A percentile compares a stretch with the other conserved stretches of the same genome.
Evolutionary conservation across 2,797 vertebrate genomes (phyloP).

Genomic region (Craterocephalus amniculus): DNA sequence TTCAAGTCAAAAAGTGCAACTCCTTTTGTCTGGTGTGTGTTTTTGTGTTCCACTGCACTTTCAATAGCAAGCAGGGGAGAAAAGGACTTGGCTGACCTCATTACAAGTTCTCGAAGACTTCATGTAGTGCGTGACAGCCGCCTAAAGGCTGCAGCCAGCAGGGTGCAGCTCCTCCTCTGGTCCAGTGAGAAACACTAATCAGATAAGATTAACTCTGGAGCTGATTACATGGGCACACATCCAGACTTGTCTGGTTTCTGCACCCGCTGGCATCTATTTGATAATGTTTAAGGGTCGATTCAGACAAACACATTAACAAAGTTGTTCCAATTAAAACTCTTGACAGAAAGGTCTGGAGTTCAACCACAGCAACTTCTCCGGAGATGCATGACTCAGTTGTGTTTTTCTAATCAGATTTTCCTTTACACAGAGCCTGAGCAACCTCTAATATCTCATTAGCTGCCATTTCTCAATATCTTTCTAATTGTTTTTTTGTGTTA

Average conservation of each 20-base stretch:
- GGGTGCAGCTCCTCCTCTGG: constrained; percentile 39
- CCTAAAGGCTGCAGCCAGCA: constrained; percentile 53
- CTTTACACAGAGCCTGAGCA: too few relatives aligned
- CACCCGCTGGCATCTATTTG: constrained; percentile 31
- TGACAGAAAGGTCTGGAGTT: background rate
- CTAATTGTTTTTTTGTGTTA: too few relatives aligned
- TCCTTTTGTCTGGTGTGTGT: too few relatives aligned
- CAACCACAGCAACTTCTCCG: background rate
- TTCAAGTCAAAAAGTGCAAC: too few relatives aligned
- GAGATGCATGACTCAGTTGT: background rate
- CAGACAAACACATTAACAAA: constrained; percentile 16
- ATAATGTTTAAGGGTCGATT: constrained; percentile 32
- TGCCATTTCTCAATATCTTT: too few relatives aligned
- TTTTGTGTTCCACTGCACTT: too few relatives aligned
- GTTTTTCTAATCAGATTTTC: background rate
- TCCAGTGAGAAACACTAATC: constrained; percentile 61
- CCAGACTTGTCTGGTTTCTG: constrained; percentile 24
- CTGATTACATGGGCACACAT: constrained; percentile 34
- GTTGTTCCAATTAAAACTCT: constrained; percentile 7
- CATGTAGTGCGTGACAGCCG: constrained; percentile 49
- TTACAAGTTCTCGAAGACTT: constrained; percentile 48
- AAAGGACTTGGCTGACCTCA: constrained; percentile 45
- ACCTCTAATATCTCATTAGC: too few relatives aligned
- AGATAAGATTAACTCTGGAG: constrained; percentile 58
- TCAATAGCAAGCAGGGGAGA: constrained; percentile 7